A percentile compares a stretch with the other conserved stretches of the same genome.
Conservation (phyloP, 2,797 vertebrate genomes). For the Melanotaenia maccullochi region DNA sequence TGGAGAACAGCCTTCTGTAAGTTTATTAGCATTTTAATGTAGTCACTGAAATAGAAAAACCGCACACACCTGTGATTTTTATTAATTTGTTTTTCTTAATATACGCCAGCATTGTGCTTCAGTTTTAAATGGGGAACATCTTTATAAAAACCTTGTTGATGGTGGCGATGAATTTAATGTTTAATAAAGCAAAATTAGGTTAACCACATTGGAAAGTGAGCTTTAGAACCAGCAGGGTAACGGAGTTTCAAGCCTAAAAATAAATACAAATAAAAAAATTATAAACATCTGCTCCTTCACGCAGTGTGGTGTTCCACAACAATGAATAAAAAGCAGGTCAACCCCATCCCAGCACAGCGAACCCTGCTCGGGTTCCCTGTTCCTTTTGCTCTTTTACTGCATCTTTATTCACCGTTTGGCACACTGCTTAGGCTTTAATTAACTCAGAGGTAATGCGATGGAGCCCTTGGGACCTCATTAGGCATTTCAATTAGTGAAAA, state of each 20-base stretch:
- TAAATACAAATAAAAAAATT: constrained; percentile 82
- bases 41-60: constrained; percentile 15
- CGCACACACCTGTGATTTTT: constrained; percentile 33
- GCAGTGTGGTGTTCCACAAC: constrained; percentile 74
- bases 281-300: constrained; percentile 82
- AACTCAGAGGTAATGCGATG: constrained; percentile 86
- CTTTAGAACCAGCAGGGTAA: constrained; percentile 67
- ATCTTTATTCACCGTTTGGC: constrained; percentile 85
- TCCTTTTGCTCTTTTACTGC: constrained; percentile 72
- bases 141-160: constrained; percentile 54
- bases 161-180: constrained; percentile 72
- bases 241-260: constrained; percentile 72
- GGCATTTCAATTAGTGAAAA: constrained; percentile 89
- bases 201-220: constrained; percentile 79
- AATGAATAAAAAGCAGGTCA: constrained; percentile 83
- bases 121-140: constrained; percentile 24
- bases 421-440: constrained; percentile 81
- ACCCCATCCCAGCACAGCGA: constrained; percentile 46
- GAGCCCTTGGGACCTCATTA: constrained; percentile 92
- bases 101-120: constrained; percentile 5
- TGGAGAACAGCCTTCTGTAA: constrained; percentile 26
- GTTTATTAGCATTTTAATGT: constrained; percentile 39
- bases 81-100: background rate
- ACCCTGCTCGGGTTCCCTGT: constrained; percentile 58
- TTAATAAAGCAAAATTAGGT: constrained; percentile 81